Conservation (phyloP, 2,888 invertebrate species). For the Timandra comae region DNA sequence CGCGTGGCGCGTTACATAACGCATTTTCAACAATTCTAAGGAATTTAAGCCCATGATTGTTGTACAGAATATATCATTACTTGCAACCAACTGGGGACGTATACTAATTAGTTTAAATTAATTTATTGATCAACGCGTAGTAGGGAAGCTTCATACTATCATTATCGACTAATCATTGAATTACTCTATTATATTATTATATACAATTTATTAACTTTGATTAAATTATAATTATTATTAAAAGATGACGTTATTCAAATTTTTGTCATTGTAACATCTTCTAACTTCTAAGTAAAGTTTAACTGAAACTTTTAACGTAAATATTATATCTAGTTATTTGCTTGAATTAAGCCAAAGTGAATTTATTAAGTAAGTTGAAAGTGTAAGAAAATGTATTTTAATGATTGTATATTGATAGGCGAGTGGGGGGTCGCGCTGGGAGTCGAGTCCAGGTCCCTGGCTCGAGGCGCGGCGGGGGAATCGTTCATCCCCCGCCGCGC, state of each 20-base stretch:
- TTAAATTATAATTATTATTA: constrained; percentile 76
- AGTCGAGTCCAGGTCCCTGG: not conserved
- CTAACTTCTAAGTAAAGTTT: constrained; percentile 74
- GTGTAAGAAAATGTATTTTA: constrained; percentile 76
- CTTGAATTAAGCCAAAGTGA: constrained; percentile 78
- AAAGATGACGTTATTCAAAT: constrained; percentile 76
- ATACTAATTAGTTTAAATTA: constrained; percentile 82
- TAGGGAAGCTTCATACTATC: constrained; percentile 78
- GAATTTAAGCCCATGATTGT: constrained; percentile 65
- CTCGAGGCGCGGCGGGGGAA: not conserved
- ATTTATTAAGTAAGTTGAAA: constrained; percentile 77
- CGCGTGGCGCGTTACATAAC: constrained; percentile 54
- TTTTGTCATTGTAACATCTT: constrained; percentile 77
- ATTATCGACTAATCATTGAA: constrained; percentile 77
- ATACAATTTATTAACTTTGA: constrained; percentile 78
- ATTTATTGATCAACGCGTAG: constrained; percentile 79
- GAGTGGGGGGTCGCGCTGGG: constrained; percentile 29
- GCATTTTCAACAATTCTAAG: constrained; percentile 67
- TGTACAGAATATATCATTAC: constrained; percentile 72
- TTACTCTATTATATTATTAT: constrained; percentile 78
- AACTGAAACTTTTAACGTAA: constrained; percentile 63
- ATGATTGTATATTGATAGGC: constrained; percentile 60
- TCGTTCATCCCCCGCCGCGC: constrained; percentile 2
- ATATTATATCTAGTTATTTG: constrained; percentile 76
- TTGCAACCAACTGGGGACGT: constrained; percentile 71